Evolutionary conservation across 2,888 invertebrate genomes (phyloP).

Genomic region (Ormia ochracea): DNA sequence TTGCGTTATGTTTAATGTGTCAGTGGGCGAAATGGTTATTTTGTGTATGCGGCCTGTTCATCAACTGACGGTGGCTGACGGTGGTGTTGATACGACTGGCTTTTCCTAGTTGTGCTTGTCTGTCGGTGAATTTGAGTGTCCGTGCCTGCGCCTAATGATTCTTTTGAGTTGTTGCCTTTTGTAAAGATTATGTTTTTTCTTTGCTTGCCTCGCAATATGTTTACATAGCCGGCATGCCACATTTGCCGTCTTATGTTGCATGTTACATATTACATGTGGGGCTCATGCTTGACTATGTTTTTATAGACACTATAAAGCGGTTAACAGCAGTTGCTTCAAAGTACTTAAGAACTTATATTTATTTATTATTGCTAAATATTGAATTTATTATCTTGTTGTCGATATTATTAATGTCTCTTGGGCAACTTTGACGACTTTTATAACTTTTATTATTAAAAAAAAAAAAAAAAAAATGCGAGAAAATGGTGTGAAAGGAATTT

Average conservation of each 20-base stretch:
- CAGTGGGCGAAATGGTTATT: slow-evolving; percentile 57
- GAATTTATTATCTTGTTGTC: slow-evolving; percentile 9
- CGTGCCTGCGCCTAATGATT: not conserved
- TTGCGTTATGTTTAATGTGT: slow-evolving; percentile 50
- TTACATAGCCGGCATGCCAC: slow-evolving; percentile 48
- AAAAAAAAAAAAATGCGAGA: not conserved
- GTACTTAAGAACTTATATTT: slow-evolving; percentile 16
- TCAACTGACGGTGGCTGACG: not conserved
- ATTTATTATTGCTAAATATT: slow-evolving; percentile 27
- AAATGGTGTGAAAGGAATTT: not conserved
- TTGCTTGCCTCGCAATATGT: not conserved
- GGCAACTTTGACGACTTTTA: not conserved
- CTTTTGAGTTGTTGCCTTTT: slow-evolving; percentile 8
- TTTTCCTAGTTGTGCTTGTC: not conserved
- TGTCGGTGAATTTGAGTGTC: slow-evolving; percentile 1
- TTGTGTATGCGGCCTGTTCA: slow-evolving; percentile 13
- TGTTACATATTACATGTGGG: slow-evolving; percentile 27
- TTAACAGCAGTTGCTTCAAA: not conserved
- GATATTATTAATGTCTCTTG: slow-evolving; percentile 8
- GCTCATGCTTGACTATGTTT: slow-evolving; percentile 11
- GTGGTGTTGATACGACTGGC: not conserved
- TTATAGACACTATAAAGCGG: slow-evolving; percentile 3
- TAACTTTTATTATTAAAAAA: not conserved
- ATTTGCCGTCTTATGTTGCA: slow-evolving; percentile 42
- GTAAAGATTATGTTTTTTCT: not conserved